Conservation (phyloP, 2,113 vertebrate species). For the Calyptomena viridis region DNA sequence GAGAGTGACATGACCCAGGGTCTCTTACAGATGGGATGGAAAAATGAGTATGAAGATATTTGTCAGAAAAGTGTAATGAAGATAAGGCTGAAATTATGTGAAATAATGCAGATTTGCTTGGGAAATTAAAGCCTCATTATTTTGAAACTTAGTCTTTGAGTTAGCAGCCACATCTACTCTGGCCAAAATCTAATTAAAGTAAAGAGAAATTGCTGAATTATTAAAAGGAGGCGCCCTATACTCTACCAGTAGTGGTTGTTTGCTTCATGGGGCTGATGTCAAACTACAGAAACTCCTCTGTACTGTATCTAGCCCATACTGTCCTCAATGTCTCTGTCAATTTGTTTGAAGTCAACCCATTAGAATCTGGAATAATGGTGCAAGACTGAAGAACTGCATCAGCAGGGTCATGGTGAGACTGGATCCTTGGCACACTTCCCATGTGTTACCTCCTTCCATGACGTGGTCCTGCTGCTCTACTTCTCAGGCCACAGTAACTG, state of each 20-base stretch:
- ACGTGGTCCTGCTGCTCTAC: background rate
- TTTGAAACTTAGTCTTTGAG: background rate
- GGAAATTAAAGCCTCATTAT: slow-evolving; percentile 10
- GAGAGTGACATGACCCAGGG: background rate
- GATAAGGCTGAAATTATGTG: background rate
- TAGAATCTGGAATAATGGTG: background rate
- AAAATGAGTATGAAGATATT: background rate
- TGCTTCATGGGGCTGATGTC: background rate
- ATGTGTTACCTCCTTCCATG: background rate
- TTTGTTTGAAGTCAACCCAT: background rate
- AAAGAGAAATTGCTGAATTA: background rate
- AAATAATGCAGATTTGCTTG: background rate
- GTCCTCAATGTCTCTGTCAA: background rate
- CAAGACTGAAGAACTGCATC: background rate
- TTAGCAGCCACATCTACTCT: background rate
- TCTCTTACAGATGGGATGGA: background rate
- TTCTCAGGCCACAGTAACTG: background rate
- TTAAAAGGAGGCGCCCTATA: background rate
- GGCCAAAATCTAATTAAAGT: background rate
- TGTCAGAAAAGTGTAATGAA: background rate
- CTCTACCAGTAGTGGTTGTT: background rate
- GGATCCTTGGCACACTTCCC: background rate
- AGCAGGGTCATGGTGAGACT: background rate
- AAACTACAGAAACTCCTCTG: background rate
- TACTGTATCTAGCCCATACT: background rate